Evolutionary conservation across 2,797 vertebrate species (phyloP), one percentile per base, ranked within the genome.

Genomic region (Lates japonicus): DNA sequence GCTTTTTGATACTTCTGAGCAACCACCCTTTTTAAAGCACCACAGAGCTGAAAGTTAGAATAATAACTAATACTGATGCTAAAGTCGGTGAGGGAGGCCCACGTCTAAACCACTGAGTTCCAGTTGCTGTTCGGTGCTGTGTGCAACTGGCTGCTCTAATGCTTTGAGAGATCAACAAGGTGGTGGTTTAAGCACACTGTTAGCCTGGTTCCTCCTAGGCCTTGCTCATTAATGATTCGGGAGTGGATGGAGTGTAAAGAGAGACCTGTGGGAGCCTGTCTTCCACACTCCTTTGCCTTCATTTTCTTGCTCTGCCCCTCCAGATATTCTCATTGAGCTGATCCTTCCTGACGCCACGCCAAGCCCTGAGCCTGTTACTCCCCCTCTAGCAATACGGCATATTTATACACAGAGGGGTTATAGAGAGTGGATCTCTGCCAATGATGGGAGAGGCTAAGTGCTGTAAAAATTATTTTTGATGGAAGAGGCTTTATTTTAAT

Each of bases 261-360:
- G 63, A 85, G 80, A 89, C 88, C 86, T 94, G 90, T 91, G 83
- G 85, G 65, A 78, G 82, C 92, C 76, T 93, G 91, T 83, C 83
- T 81, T 61, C 33, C 58, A 37, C 63, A 84, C 52, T 70, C 16
- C 80, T 84, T 55, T n/a, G 39, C 61, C 74, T 78, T 75, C 74
- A 81, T 84, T 22, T 81, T 80, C 60, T 78, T 19, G 0, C 81
- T 82, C 67, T 83, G 44, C 68, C 84, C 90, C 84, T 91, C 71
- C 83, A 90, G 89, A 84, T 91, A 90, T 88, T 85, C 61, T 48
- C 66, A 76, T 67, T 74, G 68, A 85, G 69, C 73, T 84, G 86
- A 88, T 92, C 67, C 67, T 87, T 61, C 76, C 77, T 80, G 84
- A 92, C 35, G 79, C 87, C 82, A 87, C 49, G 67, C 82, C 82